Evolutionary conservation across 1,140 invertebrate species (phyloP).

Genomic region (Drosophila aff.): DNA sequence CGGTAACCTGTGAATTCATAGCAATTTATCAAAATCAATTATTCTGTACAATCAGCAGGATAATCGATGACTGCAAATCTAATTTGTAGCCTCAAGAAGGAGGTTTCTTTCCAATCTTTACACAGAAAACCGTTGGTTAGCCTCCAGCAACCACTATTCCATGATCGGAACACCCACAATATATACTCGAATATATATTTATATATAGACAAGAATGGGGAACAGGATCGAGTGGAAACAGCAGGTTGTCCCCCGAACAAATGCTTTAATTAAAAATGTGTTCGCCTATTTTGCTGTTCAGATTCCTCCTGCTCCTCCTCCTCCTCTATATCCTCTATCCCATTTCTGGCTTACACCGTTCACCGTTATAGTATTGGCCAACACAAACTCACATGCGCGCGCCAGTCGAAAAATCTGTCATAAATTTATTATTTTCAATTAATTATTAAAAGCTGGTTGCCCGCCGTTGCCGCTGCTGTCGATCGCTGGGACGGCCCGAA

Average conservation of each 20-base stretch:
- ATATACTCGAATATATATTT: not conserved
- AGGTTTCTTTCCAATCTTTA: slow-evolving; percentile 2
- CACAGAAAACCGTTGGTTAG: slow-evolving; percentile 39
- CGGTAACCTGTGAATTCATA: not conserved
- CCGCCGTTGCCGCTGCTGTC: slow-evolving; percentile 30
- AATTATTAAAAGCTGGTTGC: slow-evolving; percentile 58
- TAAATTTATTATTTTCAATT: slow-evolving; percentile 84
- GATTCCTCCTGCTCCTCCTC: not conserved
- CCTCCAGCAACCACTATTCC: slow-evolving; percentile 16
- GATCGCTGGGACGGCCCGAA: slow-evolving; percentile 59
- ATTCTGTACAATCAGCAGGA: not conserved
- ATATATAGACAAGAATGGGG: slow-evolving; percentile 1
- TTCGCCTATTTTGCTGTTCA: slow-evolving; percentile 67
- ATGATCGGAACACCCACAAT: slow-evolving; percentile 66
- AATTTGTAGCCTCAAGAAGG: not conserved
- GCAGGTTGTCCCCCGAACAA: slow-evolving; percentile 56
- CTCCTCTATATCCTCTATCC: not conserved
- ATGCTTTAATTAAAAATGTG: slow-evolving; percentile 81
- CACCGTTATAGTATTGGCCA: slow-evolving; percentile 67
- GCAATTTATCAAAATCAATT: slow-evolving; percentile 5
- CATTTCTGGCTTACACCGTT: slow-evolving; percentile 63
- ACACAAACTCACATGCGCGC: slow-evolving; percentile 54
- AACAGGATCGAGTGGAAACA: slow-evolving; percentile 38
- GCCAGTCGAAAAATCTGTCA: slow-evolving; percentile 78
- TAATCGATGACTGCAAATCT: slow-evolving; percentile 9